These are phyloP conservation scores for Osmerus eperlanus DNA, from an alignment of 2,113 vertebrate species.

Conservation along the genomic window DNA sequence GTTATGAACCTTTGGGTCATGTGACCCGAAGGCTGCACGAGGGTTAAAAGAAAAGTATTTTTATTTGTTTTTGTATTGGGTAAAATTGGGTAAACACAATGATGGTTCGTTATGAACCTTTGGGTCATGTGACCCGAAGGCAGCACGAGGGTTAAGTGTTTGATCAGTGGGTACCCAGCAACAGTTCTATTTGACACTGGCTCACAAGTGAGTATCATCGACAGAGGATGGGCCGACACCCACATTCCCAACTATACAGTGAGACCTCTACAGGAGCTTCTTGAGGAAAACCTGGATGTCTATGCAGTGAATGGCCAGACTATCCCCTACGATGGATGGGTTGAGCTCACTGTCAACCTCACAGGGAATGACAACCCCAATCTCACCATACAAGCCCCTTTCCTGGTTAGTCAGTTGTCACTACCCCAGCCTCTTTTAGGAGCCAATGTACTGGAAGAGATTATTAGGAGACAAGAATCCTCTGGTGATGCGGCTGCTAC, in stretches of 20 bases:
- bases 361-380: conserved; percentile 13
- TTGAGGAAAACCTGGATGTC: conserved; percentile 4
- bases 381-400: conserved; percentile 10
- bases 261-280: conserved; percentile 9
- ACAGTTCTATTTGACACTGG: conserved; percentile 29
- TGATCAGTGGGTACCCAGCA: conserved; percentile 14
- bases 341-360: conserved; percentile 17
- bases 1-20: no score
- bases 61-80: no score
- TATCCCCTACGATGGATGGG: conserved; percentile 18
- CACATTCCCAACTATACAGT: conserved; percentile 17
- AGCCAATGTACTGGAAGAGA: conserved; percentile 12
- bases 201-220: conserved; percentile 34
- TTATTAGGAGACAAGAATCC: conserved; percentile 8
- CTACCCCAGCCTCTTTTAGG: conserved; percentile 12
- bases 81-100: no score
- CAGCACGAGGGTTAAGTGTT: no score
- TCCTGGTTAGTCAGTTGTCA: conserved; percentile 15
- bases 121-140: no score
- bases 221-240: not conserved
- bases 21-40: no score
- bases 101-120: no score
- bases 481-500: not conserved
- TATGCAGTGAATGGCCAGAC: conserved; percentile 1
- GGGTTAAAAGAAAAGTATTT: no score